Percentiles rank a stretch among this genome's conserved stretches.
Evolutionary conservation across 2,888 invertebrate genomes (phyloP).

Genomic region (Thelaira solivaga): DNA sequence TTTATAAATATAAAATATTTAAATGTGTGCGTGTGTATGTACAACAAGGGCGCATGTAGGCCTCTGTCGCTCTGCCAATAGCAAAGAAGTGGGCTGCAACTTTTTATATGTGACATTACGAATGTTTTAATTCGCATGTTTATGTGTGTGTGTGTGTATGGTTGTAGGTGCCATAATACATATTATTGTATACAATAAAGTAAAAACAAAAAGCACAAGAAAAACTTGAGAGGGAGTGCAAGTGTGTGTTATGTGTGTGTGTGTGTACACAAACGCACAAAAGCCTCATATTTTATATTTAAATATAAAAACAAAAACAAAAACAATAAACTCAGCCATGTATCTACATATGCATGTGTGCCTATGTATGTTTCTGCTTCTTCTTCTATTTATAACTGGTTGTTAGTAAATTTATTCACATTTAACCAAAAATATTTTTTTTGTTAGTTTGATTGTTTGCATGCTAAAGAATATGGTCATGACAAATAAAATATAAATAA

Average conservation of each 20-base stretch:
- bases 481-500: slow-evolving; percentile 34
- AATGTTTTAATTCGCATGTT: slow-evolving; percentile 40
- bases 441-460: not conserved
- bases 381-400: not conserved
- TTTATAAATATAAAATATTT: slow-evolving; percentile 19
- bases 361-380: not conserved
- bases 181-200: no score
- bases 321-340: not conserved
- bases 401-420: slow-evolving; percentile 4
- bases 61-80: slow-evolving; percentile 60
- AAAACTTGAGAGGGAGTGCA: no score
- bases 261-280: not conserved
- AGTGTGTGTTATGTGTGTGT: not conserved
- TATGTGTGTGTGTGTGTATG: slow-evolving; percentile 22
- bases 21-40: slow-evolving; percentile 13
- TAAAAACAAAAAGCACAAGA: no score
- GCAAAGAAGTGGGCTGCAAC: slow-evolving; percentile 64
- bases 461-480: not conserved
- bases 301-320: not conserved
- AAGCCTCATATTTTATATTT: not conserved
- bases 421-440: not conserved
- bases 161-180: slow-evolving; percentile 45
- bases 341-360: no score
- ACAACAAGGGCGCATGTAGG: slow-evolving; percentile 53
- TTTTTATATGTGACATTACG: slow-evolving; percentile 50